phyloP scores from a whole-genome alignment of 2,888 invertebrate species.

The Cheilosia urbana region DNA sequence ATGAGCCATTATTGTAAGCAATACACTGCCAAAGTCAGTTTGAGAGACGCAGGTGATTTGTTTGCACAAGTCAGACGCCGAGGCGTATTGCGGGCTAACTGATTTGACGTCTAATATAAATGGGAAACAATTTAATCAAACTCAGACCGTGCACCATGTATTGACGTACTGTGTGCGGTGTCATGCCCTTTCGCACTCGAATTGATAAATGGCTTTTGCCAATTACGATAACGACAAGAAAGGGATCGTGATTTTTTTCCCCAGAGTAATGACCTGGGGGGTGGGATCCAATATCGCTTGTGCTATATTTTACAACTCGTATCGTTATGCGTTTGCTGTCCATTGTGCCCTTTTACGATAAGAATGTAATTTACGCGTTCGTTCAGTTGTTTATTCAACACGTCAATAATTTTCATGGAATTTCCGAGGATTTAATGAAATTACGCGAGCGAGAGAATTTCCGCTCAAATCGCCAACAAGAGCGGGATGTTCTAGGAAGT shows the following conservation, averaged over 20 bases:
- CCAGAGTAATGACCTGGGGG: slow-evolving; percentile 4
- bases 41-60: slow-evolving; percentile 28
- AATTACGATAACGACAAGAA: neutral
- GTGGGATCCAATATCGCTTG: neutral
- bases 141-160: slow-evolving; percentile 11
- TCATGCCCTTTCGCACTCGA: slow-evolving; percentile 22
- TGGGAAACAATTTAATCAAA: slow-evolving; percentile 42
- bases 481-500: no score
- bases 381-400: no score
- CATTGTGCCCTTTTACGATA: no score
- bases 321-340: no score
- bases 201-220: slow-evolving; percentile 17
- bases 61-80: neutral
- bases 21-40: slow-evolving; percentile 5
- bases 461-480: no score
- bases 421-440: no score
- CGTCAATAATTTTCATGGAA: no score
- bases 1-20: slow-evolving; percentile 15
- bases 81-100: neutral
- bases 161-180: neutral
- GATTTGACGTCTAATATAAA: slow-evolving; percentile 37
- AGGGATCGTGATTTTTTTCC: neutral
- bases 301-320: neutral
- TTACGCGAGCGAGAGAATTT: no score
- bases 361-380: no score